Evolutionary conservation across 2,888 invertebrate species (phyloP).

Genomic region (Apoderus coryli): DNA sequence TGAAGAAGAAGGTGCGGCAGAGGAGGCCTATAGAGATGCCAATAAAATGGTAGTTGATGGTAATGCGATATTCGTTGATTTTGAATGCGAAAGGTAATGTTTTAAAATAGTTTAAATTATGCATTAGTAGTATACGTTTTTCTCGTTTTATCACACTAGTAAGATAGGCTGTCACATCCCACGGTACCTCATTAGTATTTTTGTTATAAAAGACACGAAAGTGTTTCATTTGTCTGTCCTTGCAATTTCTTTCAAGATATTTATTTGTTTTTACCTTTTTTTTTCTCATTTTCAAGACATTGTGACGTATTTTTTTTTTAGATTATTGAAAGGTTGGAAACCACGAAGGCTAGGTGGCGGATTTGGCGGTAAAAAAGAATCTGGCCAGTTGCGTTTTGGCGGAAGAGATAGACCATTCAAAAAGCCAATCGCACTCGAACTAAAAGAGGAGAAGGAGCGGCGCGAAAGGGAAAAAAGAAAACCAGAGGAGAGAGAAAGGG

Average conservation of each 20-base stretch:
- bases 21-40: constrained; percentile 44
- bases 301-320: constrained; percentile 9
- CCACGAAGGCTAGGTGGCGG: constrained; percentile 79
- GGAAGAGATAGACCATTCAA: constrained; percentile 64
- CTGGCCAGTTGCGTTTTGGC: constrained; percentile 79
- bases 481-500: constrained; percentile 12
- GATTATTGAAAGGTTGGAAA: constrained; percentile 57
- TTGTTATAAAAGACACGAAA: too few species aligned
- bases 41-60: constrained; percentile 50
- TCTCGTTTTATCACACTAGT: too few species aligned
- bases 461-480: constrained; percentile 13
- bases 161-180: too few species aligned
- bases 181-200: too few species aligned
- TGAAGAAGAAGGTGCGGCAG: constrained; percentile 42
- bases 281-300: too few species aligned
- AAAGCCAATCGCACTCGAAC: constrained; percentile 39
- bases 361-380: constrained; percentile 72
- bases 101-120: too few species aligned
- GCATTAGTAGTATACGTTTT: too few species aligned
- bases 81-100: constrained; percentile 48
- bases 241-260: too few species aligned
- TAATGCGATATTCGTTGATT: constrained; percentile 57
- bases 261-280: too few species aligned
- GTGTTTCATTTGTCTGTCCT: too few species aligned
- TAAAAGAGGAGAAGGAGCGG: constrained; percentile 22